Evolutionary conservation across 2,797 vertebrate species (phyloP), one percentile per base, ranked within the genome.

Genomic region (Oreortyx pictus): DNA sequence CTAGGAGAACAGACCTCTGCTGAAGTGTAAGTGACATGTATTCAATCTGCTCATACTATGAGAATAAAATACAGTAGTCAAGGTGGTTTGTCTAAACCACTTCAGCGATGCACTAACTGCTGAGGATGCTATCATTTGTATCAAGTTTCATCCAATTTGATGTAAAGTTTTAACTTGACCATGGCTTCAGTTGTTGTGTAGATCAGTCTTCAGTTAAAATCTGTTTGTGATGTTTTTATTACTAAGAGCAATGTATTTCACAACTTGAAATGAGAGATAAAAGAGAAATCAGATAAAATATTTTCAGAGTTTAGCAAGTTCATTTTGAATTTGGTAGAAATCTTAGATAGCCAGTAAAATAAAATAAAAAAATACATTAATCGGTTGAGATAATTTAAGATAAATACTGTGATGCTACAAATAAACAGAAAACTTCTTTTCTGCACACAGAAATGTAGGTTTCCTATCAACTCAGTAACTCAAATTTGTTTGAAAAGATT

Each of bases 221-320:
- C 78, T 84, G 50, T 82, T 82, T 85, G 81, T 94, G 82, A 33
- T 46, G 60, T 39, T 80, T 80, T 56, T 59, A 22, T 70, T 78
- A 92, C 37, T 59, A 92, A 72, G 88, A 89, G 88, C 82, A 89
- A 90, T 77, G 46, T 80, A 61, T 12, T 89, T 82, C 93, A 67
- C 82, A 67, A 22, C 86, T 72, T 60, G 37, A 3, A 61, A 49
- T 20, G 60, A 92, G 77, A 92, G 49, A 76, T 60, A 75, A 82
- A 94, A 82, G 74, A 50, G 47, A 80, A 92, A 84, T 87, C 78
- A 62, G 74, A 47, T 88, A 61, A 81, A 85, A 56, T 41, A 59
- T 49, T 93, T 76, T 85, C 67, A 72, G 75, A 77, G 46, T 91
- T 86, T 61, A 84, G 68, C 6, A 12, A 79, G 41, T 47, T 87